These are phyloP conservation scores for Crotalus helleri DNA, from an alignment of 2,113 vertebrate species.

Conservation along the genomic window DNA sequence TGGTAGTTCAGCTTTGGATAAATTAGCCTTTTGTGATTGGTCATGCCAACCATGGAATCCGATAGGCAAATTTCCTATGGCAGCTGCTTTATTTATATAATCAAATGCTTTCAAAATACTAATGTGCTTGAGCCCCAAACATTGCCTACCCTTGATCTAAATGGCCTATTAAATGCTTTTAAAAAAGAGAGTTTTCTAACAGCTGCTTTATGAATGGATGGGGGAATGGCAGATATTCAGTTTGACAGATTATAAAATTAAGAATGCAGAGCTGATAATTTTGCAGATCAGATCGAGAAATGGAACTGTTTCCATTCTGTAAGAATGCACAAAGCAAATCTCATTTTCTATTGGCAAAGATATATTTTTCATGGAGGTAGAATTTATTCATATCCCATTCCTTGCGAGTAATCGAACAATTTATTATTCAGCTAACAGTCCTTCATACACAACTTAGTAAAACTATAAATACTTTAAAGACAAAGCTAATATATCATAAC, in stretches of 20 bases:
- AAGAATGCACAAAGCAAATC: background rate
- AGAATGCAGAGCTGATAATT: background rate
- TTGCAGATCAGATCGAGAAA: background rate
- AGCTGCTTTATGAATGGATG: background rate
- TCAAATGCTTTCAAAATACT: background rate
- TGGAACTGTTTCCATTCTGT: background rate
- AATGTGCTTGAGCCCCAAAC: background rate
- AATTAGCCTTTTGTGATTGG: background rate
- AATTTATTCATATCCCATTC: background rate
- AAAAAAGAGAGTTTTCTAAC: background rate
- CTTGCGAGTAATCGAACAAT: background rate
- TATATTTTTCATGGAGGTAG: background rate
- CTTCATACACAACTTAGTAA: background rate
- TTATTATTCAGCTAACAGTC: background rate
- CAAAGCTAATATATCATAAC: background rate
- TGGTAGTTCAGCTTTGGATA: background rate
- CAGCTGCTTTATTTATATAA: background rate
- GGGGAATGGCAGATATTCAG: background rate
- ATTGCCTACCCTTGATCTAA: background rate
- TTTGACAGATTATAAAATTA: background rate
- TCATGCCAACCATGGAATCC: background rate
- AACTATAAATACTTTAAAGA: background rate
- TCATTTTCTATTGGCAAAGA: background rate
- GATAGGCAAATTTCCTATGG: background rate
- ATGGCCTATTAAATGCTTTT: background rate